Percentiles rank a stretch among this genome's conserved stretches.
These are phyloP conservation scores for Abscondita cerata DNA, from an alignment of 2,888 invertebrate genomes.

Conservation along the genomic window DNA sequence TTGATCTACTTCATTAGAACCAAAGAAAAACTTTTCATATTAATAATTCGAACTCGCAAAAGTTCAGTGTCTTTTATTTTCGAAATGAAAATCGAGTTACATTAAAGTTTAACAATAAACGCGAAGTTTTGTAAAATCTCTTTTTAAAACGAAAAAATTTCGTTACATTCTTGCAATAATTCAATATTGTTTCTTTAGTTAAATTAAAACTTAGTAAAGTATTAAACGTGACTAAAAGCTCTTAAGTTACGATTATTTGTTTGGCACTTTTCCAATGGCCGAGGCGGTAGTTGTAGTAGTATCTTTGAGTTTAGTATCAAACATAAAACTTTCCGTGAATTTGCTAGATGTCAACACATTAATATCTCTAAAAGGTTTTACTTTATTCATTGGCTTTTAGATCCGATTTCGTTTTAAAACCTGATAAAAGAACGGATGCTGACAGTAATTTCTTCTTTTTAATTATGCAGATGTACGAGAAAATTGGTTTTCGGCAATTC, in stretches of 20 bases:
- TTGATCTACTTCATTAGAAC: conserved; percentile 27
- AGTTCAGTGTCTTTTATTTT: conserved; percentile 18
- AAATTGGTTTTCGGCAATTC: conserved; percentile 17
- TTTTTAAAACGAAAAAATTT: neutral
- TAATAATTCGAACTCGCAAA: conserved; percentile 23
- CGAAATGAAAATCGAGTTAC: conserved; percentile 14
- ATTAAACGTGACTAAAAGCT: conserved; percentile 7
- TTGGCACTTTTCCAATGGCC: conserved; percentile 26
- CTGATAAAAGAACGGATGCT: conserved; percentile 15
- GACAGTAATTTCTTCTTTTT: conserved; percentile 16
- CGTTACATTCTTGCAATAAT: neutral
- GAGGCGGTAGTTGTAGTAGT: conserved; percentile 12
- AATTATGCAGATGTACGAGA: conserved; percentile 18
- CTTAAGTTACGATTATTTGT: conserved; percentile 22
- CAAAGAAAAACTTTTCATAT: conserved; percentile 22
- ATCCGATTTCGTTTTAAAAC: conserved; percentile 22
- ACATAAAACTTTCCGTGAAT: conserved; percentile 28
- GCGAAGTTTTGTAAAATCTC: conserved; percentile 12
- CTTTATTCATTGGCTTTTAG: conserved; percentile 30
- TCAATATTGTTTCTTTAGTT: conserved; percentile 1
- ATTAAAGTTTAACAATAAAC: conserved; percentile 26
- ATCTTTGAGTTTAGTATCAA: conserved; percentile 19
- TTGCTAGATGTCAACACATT: conserved; percentile 31
- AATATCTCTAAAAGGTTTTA: conserved; percentile 28
- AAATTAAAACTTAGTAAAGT: conserved; percentile 2